A percentile compares a stretch with the other conserved stretches of the same genome.
These are phyloP conservation scores for Ferrisia virgata DNA, from an alignment of 2,888 invertebrate genomes.

Conservation along the genomic window DNA sequence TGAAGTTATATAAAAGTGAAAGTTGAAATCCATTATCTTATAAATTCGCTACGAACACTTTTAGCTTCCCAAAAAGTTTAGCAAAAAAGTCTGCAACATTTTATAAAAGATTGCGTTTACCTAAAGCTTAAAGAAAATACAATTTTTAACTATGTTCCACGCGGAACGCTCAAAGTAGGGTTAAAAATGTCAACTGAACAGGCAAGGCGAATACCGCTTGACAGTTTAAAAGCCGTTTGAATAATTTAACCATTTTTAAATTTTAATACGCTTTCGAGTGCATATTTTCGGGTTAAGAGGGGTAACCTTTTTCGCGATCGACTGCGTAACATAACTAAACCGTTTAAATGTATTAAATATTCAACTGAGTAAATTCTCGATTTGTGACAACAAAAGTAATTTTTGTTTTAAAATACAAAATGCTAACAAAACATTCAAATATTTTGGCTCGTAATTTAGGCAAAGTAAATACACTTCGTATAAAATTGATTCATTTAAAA, in stretches of 20 bases:
- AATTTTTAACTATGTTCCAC: slow-evolving; percentile 33
- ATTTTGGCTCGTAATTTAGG: background rate
- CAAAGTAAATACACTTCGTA: background rate
- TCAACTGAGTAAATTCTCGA: slow-evolving; percentile 43
- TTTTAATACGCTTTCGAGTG: slow-evolving; percentile 47
- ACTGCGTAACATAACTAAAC: slow-evolving; percentile 43
- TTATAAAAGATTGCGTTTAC: slow-evolving; percentile 33
- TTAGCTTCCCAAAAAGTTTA: slow-evolving; percentile 20
- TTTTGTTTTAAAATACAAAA: slow-evolving; percentile 9
- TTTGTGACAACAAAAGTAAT: slow-evolving; percentile 33
- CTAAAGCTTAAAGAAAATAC: slow-evolving; percentile 33
- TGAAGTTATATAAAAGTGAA: slow-evolving; percentile 24
- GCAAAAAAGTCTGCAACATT: slow-evolving; percentile 27
- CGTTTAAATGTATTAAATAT: slow-evolving; percentile 44
- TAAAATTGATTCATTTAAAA: background rate
- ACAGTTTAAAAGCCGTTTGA: slow-evolving; percentile 51
- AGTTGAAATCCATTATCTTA: slow-evolving; percentile 27
- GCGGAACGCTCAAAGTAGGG: slow-evolving; percentile 40
- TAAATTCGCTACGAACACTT: slow-evolving; percentile 26
- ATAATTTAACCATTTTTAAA: slow-evolving; percentile 49
- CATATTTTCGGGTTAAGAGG: slow-evolving; percentile 45
- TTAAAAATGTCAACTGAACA: slow-evolving; percentile 43
- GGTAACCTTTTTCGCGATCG: slow-evolving; percentile 43
- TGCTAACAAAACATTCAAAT: background rate
- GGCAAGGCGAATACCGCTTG: slow-evolving; percentile 47